Evolutionary conservation across 2,888 invertebrate species (phyloP).

Genomic region (Drosophila mettleri): DNA sequence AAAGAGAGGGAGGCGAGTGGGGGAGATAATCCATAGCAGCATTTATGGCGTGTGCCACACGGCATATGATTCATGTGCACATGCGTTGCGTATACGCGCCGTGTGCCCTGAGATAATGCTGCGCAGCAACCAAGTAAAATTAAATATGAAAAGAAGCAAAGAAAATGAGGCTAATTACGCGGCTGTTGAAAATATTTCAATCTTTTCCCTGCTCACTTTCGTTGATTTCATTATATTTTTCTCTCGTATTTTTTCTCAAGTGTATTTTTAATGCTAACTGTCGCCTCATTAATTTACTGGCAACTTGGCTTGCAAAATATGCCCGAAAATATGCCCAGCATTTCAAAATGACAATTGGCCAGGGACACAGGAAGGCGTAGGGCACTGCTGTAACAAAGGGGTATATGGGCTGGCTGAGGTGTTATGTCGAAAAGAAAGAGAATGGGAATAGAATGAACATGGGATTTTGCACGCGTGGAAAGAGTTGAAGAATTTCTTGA

Average conservation of each 20-base stretch:
- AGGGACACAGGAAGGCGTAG: slow-evolving; percentile 11
- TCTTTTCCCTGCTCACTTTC: slow-evolving; percentile 19
- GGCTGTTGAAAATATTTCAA: slow-evolving; percentile 73
- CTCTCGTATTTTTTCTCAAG: not conserved
- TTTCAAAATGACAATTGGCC: slow-evolving; percentile 30
- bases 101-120: slow-evolving; percentile 33
- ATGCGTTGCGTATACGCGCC: slow-evolving; percentile 60
- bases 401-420: not conserved
- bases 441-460: not conserved
- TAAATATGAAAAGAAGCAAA: slow-evolving; percentile 20
- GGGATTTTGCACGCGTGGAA: not conserved
- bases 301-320: slow-evolving; percentile 26
- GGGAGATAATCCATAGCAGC: not conserved
- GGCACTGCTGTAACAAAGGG: not conserved
- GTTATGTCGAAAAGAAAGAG: not conserved
- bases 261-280: slow-evolving; percentile 56
- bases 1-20: not conserved
- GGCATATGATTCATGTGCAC: slow-evolving; percentile 72
- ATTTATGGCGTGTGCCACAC: slow-evolving; percentile 61
- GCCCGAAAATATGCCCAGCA: slow-evolving; percentile 31
- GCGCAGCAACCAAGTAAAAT: not conserved
- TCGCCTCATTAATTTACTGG: slow-evolving; percentile 73
- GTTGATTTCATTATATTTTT: slow-evolving; percentile 13
- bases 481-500: not conserved
- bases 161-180: slow-evolving; percentile 70